Percentiles rank a stretch among this genome's conserved stretches.
phyloP scores from a whole-genome alignment of 2,888 invertebrate species.

The Phasia obesa region DNA sequence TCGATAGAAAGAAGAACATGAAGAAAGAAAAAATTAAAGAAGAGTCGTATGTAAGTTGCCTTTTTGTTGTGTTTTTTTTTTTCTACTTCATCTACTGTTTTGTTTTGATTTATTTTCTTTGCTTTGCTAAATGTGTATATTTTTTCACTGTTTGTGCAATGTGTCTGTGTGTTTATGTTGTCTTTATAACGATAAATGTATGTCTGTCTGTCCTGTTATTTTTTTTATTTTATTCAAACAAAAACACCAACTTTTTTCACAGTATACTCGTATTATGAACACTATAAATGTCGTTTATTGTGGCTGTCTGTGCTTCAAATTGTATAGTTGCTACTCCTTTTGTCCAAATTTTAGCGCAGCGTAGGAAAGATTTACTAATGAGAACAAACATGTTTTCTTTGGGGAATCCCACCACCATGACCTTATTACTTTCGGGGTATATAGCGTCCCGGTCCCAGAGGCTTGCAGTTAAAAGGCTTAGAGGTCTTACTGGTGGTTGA shows the following conservation, averaged over 20 bases:
- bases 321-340: too few species aligned
- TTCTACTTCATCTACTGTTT: slow-evolving; percentile 33
- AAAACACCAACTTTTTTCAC: too few species aligned
- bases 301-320: too few species aligned
- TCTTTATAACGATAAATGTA: slow-evolving; percentile 5
- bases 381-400: too few species aligned
- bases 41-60: slow-evolving; percentile 63
- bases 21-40: slow-evolving; percentile 34
- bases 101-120: slow-evolving; percentile 16
- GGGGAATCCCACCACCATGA: too few species aligned
- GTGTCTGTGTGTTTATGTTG: slow-evolving; percentile 29
- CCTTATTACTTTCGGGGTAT: too few species aligned
- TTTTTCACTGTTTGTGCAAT: slow-evolving; percentile 42
- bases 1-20: slow-evolving; percentile 32
- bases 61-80: slow-evolving; percentile 47
- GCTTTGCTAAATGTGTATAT: slow-evolving; percentile 43
- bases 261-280: too few species aligned
- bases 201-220: slow-evolving; percentile 19
- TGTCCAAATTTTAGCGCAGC: too few species aligned
- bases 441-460: too few species aligned
- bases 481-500: too few species aligned
- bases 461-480: too few species aligned
- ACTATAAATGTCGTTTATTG: slow-evolving; percentile 1
- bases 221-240: not conserved
- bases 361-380: too few species aligned